phyloP scores from a whole-genome alignment of 2,888 invertebrate species.

The Ceraclea dissimilis region DNA sequence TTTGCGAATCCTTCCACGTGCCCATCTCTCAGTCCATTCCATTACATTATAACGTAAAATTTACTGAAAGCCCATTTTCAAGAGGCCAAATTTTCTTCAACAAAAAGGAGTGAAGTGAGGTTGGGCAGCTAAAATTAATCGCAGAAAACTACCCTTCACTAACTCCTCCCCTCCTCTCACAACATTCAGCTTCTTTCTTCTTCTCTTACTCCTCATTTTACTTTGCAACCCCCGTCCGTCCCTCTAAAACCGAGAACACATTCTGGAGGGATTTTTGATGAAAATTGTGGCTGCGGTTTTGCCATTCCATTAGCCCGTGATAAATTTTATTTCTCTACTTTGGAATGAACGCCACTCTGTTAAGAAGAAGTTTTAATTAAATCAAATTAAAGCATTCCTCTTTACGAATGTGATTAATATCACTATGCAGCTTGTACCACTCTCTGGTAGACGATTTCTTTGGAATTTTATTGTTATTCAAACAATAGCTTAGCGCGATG shows the following conservation, averaged over 20 bases:
- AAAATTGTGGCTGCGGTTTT: conserved; percentile 15
- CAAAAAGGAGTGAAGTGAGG: neutral
- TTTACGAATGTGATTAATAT: conserved; percentile 2
- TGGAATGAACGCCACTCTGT: conserved; percentile 4
- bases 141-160: conserved; percentile 12
- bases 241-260: neutral
- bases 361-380: conserved; percentile 6
- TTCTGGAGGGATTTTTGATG: conserved; percentile 11
- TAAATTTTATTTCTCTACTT: conserved; percentile 16
- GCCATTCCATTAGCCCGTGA: conserved; percentile 20
- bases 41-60: too few relatives aligned
- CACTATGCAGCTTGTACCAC: neutral
- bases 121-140: conserved; percentile 17
- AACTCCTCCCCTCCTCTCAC: neutral
- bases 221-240: neutral
- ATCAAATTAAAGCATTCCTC: conserved; percentile 7
- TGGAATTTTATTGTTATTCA: too few relatives aligned
- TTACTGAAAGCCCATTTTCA: neutral
- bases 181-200: neutral
- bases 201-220: neutral
- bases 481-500: too few relatives aligned
- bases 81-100: neutral
- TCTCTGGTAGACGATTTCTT: neutral
- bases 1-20: too few relatives aligned
- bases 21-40: too few relatives aligned